Percentiles rank a stretch among this genome's conserved stretches.
Conservation (phyloP, 2,888 invertebrate genomes). For the Lumbricus terrestris region DNA sequence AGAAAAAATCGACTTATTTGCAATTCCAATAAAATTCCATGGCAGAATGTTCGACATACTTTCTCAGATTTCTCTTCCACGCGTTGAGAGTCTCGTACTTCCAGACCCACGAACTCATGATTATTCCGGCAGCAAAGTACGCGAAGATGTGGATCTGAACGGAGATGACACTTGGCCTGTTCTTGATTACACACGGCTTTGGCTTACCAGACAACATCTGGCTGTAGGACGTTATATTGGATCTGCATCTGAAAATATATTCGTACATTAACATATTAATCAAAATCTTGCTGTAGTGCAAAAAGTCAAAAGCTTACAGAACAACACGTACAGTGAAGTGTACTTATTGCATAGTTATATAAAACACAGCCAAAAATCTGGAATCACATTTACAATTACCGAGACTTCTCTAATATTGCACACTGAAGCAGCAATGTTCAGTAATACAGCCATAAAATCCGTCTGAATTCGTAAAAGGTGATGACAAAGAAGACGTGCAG, state of each 20-base stretch:
- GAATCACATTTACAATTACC: no score
- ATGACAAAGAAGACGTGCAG: no score
- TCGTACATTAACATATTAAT: no score
- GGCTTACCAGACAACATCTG: slow-evolving; percentile 22
- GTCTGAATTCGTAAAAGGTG: no score
- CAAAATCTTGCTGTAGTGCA: neutral
- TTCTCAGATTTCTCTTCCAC: slow-evolving; percentile 81
- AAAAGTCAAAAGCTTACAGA: neutral
- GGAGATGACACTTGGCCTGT: slow-evolving; percentile 78
- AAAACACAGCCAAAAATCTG: no score
- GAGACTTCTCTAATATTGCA: no score
- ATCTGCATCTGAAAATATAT: slow-evolving; percentile 31
- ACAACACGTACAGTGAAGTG: neutral
- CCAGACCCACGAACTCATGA: slow-evolving; percentile 94
- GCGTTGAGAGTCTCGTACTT: slow-evolving; percentile 78
- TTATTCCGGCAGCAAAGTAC: slow-evolving; percentile 79
- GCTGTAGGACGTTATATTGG: slow-evolving; percentile 28
- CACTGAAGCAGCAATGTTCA: no score
- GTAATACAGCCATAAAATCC: no score
- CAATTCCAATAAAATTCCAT: no score
- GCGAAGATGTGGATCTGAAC: slow-evolving; percentile 79
- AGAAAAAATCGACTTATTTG: no score
- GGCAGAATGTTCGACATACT: slow-evolving; percentile 63
- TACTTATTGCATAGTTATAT: no score
- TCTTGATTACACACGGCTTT: slow-evolving; percentile 67